Base-by-base conservation (phyloP, 1,140 invertebrate genomes). In the Euborellia annulipes region DNA sequence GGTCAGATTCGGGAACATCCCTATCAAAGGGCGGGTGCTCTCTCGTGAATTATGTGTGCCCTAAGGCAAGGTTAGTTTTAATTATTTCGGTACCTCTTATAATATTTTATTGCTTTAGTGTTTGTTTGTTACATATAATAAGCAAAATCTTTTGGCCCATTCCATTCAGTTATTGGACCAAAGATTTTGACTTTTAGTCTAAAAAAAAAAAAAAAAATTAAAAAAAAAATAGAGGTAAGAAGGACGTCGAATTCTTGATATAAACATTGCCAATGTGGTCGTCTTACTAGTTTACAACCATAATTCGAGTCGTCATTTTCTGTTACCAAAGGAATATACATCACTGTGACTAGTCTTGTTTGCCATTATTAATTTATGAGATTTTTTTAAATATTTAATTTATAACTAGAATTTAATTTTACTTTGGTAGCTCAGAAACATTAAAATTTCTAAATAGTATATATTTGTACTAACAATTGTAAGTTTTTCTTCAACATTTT, bases 1-100 rank as follows among this genome's bases (percentile, higher is more conserved):
- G 76, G 78, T 72, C 79, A 82, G 69, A 77, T 84, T 66, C 75
- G 82, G 73, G 85, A 89, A 69, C 85, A 89, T 76, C 85, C 85
- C 68, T 89, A 89, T 76, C 84, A 87, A 78, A 85, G 85, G 73
- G 82, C 84, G 62, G 83, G 80, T 65, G 78, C 81, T 69, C 76
- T 80, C 64, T 78, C 78, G 65, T 79, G 72, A 74, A 68, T 34
- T 41, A 9, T 50, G 37, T 45, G 30, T 47, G 38, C 41, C 45
- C 45, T 32, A 27, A 46, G 44, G 38, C 40, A 47, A 50, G 49
- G 49, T 50, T 50, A 50, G 49, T 50, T 50, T 49, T 17, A 40
- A 49, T 41, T 46, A 43, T 46, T 45, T 40, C 20, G 30, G 14
- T 22, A 14, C 30, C 18, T 27, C 23, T 27, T 27, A 6, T 27